Evolutionary conservation across 2,888 invertebrate genomes (phyloP), one percentile per base, ranked within the genome.

Genomic region (Caenorhabditis sp.): DNA sequence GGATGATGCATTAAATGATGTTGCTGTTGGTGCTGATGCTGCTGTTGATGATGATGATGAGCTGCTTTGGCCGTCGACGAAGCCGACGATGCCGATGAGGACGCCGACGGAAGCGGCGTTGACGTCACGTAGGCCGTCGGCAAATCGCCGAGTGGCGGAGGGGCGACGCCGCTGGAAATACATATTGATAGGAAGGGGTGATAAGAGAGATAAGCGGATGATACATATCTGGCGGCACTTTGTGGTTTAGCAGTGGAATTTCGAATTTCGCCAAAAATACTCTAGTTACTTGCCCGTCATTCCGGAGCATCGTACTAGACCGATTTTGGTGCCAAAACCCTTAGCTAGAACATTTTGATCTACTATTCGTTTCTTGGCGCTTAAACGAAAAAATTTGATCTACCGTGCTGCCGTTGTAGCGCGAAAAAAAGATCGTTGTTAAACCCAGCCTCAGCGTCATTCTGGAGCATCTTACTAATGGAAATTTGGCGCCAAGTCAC

Each of bases 21-120:
- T 26, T 47, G 50, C 8, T 56, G 56, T 5, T 32, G 28, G 11
- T 22, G 28, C 2, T 8, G n/a, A 2, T 56, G 50, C 13, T 50
- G 50, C 26, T 62, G 61, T 18, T 26, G 37, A n/a, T 47, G 60
- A 22, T 47, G 58, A 20, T 56, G 62, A 24, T 62, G 62, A n/a
- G n/a, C n/a, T n/a, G 72, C 72, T 74, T 74, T 74, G 72, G 65
- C 72, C 65, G 65, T 65, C 65, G 65, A n/a, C n/a, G n/a, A n/a
- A n/a, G n/a, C n/a, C n/a, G n/a, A n/a, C n/a, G n/a, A n/a, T n/a
- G n/a, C n/a, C n/a, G n/a, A n/a, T n/a, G n/a, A n/a, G n/a, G n/a
- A n/a, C n/a, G n/a, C n/a, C 65, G 65, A 37, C 60, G 76, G 76
- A 67, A 76, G 76, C 22, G 76, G 76, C 2, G 67, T 76, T 20